These are phyloP conservation scores for Tenthredo livida DNA, from an alignment of 2,888 invertebrate species.

Conservation along the genomic window DNA sequence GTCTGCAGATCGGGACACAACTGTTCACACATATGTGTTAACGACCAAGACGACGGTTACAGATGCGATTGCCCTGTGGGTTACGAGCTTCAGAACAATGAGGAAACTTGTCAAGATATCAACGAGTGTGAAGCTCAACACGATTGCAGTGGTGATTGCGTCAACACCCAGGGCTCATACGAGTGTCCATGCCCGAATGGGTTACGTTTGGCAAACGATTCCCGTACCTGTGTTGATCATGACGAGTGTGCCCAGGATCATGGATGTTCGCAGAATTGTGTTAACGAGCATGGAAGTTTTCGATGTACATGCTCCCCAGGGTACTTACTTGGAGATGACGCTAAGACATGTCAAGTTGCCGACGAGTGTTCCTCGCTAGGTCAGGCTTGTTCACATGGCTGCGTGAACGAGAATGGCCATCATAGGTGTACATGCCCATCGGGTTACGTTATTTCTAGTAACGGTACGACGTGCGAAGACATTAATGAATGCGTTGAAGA, in stretches of 20 bases:
- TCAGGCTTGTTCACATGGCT: constrained; percentile 80
- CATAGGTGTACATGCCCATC: constrained; percentile 81
- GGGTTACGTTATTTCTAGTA: constrained; percentile 77
- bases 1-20: constrained; percentile 72
- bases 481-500: constrained; percentile 74
- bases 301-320: constrained; percentile 76
- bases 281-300: constrained; percentile 73
- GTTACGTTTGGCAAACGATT: constrained; percentile 59
- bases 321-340: constrained; percentile 76
- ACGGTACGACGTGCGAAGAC: constrained; percentile 73
- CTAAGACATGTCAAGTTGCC: constrained; percentile 74
- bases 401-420: constrained; percentile 80
- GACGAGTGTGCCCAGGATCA: constrained; percentile 76
- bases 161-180: constrained; percentile 79
- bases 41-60: constrained; percentile 73
- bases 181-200: constrained; percentile 78
- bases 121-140: constrained; percentile 59
- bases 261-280: constrained; percentile 66
- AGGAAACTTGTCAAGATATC: constrained; percentile 56
- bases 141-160: constrained; percentile 60
- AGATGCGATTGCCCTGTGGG: constrained; percentile 73
- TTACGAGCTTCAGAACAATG: constrained; percentile 64
- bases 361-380: constrained; percentile 76
- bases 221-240: constrained; percentile 62
- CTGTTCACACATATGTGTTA: constrained; percentile 78